Evolutionary conservation across 2,888 invertebrate species (phyloP).

Genomic region (Abscondita cerata): DNA sequence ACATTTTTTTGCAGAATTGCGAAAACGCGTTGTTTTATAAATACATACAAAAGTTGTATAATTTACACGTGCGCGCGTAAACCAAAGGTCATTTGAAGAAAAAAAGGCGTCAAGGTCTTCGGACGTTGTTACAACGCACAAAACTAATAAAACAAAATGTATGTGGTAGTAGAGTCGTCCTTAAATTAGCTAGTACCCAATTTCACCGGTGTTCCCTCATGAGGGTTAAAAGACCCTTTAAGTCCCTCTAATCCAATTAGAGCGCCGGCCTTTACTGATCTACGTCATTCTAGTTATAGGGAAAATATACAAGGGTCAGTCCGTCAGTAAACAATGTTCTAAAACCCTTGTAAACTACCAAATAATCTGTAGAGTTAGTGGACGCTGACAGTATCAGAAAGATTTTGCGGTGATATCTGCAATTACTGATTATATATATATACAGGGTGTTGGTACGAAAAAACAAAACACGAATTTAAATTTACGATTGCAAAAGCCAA

Average conservation of each 20-base stretch:
- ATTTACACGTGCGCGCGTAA: too few species aligned
- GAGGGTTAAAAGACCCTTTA: constrained; percentile 12
- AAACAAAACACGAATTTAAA: too few species aligned
- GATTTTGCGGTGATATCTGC: neutral
- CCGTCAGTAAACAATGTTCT: neutral
- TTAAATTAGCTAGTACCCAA: constrained; percentile 20
- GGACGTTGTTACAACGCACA: too few species aligned
- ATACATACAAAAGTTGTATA: too few species aligned
- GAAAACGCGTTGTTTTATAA: neutral
- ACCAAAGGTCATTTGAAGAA: too few species aligned
- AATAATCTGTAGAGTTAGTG: neutral
- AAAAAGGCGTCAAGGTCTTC: too few species aligned
- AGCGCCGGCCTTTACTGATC: constrained; percentile 16
- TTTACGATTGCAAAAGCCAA: too few species aligned
- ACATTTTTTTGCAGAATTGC: constrained; percentile 3
- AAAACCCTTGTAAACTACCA: neutral
- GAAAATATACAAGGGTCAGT: neutral
- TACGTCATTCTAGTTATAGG: neutral
- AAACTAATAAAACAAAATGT: too few species aligned
- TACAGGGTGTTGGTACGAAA: too few species aligned
- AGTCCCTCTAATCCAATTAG: constrained; percentile 23
- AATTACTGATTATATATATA: neutral
- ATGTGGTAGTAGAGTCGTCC: neutral
- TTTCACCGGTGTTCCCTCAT: constrained; percentile 20
- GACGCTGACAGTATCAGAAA: neutral